Evolutionary conservation across 2,888 invertebrate genomes (phyloP).

Genomic region (Caenorhabditis drosophilae): DNA sequence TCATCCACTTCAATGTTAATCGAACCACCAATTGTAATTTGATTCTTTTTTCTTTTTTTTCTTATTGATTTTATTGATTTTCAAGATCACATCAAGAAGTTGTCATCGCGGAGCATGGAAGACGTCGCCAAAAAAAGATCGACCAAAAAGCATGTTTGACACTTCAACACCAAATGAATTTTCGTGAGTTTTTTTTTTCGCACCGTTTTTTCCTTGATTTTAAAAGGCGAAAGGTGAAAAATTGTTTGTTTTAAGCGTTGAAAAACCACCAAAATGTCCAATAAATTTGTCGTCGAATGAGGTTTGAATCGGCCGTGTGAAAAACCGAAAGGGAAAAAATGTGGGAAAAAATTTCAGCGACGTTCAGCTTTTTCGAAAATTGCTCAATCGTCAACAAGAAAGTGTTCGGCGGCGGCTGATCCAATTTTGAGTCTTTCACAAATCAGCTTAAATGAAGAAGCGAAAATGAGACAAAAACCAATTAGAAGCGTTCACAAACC

Average conservation of each 20-base stretch:
- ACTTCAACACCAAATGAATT: slow-evolving; percentile 21
- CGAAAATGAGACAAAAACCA: neutral
- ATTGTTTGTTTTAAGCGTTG: slow-evolving; percentile 9
- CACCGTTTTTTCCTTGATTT: neutral
- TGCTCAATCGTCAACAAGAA: slow-evolving; percentile 19
- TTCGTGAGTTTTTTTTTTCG: slow-evolving; percentile 16
- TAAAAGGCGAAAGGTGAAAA: neutral
- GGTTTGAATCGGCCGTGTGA: no score
- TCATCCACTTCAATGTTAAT: no score
- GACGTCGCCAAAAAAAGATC: slow-evolving; percentile 25
- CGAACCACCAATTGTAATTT: neutral
- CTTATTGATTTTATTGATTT: no score
- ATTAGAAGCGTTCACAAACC: slow-evolving; percentile 12
- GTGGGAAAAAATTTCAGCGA: slow-evolving; percentile 4
- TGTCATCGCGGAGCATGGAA: slow-evolving; percentile 32
- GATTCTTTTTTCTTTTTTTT: no score
- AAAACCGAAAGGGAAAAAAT: no score
- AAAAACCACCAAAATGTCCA: slow-evolving; percentile 28
- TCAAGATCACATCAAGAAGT: slow-evolving; percentile 26
- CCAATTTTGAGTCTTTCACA: slow-evolving; percentile 13
- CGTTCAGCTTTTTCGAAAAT: slow-evolving; percentile 30
- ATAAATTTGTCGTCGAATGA: slow-evolving; percentile 29
- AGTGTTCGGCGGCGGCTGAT: slow-evolving; percentile 19
- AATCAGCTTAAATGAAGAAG: slow-evolving; percentile 17
- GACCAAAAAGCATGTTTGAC: slow-evolving; percentile 36